Conservation (phyloP, 2,888 invertebrate genomes). For the Pachycephus smyrnensis region DNA sequence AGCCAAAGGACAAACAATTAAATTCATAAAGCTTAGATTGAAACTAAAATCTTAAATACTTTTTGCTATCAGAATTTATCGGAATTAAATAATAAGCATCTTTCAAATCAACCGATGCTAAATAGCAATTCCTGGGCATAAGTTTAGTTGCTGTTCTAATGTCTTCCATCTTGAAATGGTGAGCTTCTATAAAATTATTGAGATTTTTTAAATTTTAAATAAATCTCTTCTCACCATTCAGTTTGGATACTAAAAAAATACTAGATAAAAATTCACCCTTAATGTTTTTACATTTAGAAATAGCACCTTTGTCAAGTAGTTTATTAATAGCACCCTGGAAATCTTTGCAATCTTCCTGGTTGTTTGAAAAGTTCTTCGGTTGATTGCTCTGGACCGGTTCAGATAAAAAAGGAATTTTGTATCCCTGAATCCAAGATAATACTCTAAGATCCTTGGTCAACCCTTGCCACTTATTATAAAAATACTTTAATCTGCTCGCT, state of each 20-base stretch:
- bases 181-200: too few species aligned
- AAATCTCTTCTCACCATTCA: not conserved
- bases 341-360: not conserved
- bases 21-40: conserved; percentile 22
- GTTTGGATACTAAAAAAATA: conserved; percentile 16
- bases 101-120: too few species aligned
- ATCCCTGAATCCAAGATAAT: not conserved
- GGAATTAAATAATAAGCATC: conserved; percentile 27
- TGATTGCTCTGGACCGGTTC: not conserved
- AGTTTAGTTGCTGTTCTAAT: too few species aligned
- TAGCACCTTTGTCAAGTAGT: not conserved
- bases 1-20: conserved; percentile 23
- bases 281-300: too few species aligned
- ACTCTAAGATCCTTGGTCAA: not conserved
- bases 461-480: not conserved
- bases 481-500: not conserved
- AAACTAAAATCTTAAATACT: conserved; percentile 25
- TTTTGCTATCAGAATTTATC: conserved; percentile 19
- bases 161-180: too few species aligned
- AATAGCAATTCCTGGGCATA: too few species aligned
- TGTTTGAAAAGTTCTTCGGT: not conserved
- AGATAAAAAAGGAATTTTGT: not conserved
- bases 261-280: not conserved
- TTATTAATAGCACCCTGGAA: not conserved
- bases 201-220: not conserved